These are phyloP conservation scores for Dryobota labecula DNA, from an alignment of 2,888 invertebrate genomes.

Conservation along the genomic window DNA sequence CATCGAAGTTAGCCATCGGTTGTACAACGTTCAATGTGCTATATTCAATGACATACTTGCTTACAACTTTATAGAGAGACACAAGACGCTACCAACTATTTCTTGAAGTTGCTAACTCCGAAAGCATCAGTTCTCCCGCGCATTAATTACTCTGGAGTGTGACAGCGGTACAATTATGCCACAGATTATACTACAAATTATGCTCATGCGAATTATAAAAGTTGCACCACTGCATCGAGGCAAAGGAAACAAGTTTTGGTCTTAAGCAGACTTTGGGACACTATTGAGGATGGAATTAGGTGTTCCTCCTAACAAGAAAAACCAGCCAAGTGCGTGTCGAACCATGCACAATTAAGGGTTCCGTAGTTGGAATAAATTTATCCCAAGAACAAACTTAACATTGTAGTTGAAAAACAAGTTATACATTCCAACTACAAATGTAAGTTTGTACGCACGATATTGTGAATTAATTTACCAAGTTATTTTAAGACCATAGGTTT, in stretches of 20 bases:
- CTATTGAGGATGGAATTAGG: neutral
- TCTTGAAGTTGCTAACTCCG: slow-evolving; percentile 48
- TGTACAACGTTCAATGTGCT: slow-evolving; percentile 6
- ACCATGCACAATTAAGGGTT: too few species aligned
- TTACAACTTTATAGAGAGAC: slow-evolving; percentile 25
- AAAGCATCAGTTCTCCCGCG: slow-evolving; percentile 40
- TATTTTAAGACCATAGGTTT: too few species aligned
- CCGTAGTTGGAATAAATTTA: too few species aligned
- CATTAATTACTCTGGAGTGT: slow-evolving; percentile 37
- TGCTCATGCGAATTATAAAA: slow-evolving; percentile 41
- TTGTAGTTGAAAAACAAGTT: too few species aligned
- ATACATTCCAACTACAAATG: too few species aligned
- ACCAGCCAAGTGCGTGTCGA: too few species aligned
- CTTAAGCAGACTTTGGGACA: neutral
- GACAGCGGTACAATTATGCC: slow-evolving; percentile 34
- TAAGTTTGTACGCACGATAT: too few species aligned
- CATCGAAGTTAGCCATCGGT: slow-evolving; percentile 21
- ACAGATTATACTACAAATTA: slow-evolving; percentile 44
- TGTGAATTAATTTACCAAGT: too few species aligned
- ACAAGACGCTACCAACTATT: slow-evolving; percentile 44
- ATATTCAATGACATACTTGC: slow-evolving; percentile 23
- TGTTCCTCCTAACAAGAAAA: neutral
- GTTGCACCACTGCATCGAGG: slow-evolving; percentile 20
- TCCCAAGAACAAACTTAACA: too few species aligned
- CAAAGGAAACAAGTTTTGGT: slow-evolving; percentile 8